Evolutionary conservation across 2,888 invertebrate genomes (phyloP).

Genomic region (Linnaemya tessellans): DNA sequence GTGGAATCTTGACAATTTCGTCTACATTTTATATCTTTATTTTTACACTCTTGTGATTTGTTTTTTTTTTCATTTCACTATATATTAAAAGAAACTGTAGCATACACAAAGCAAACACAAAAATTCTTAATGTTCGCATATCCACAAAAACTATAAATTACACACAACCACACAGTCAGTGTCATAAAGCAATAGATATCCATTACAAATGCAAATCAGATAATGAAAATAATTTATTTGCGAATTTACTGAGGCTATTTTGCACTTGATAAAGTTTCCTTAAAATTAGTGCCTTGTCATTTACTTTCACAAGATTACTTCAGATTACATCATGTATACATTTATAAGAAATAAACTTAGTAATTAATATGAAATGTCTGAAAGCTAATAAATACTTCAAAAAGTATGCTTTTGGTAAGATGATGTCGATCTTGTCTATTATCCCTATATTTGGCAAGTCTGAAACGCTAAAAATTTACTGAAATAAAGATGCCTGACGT

Average conservation of each 20-base stretch:
- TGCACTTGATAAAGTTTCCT: background rate
- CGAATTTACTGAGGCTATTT: conserved; percentile 2
- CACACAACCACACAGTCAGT: background rate
- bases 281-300: background rate
- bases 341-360: background rate
- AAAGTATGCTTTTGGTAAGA: background rate
- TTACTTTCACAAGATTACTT: background rate
- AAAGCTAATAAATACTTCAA: background rate
- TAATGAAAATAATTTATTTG: conserved; percentile 2
- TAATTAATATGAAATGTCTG: background rate
- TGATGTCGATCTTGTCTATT: background rate
- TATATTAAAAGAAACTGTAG: conserved; percentile 49
- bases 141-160: conserved; percentile 7
- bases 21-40: conserved; percentile 43
- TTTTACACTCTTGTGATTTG: conserved; percentile 9
- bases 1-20: conserved; percentile 57
- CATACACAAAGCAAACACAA: conserved; percentile 36
- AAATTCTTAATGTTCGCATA: conserved; percentile 51
- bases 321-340: background rate
- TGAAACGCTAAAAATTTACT: too few species aligned
- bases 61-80: conserved; percentile 1
- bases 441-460: background rate
- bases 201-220: conserved; percentile 1
- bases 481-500: too few species aligned
- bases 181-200: background rate